Evolutionary conservation across 2,797 vertebrate species (phyloP), one percentile per base, ranked within the genome.

Genomic region (Dromococcyx pavoninus): DNA sequence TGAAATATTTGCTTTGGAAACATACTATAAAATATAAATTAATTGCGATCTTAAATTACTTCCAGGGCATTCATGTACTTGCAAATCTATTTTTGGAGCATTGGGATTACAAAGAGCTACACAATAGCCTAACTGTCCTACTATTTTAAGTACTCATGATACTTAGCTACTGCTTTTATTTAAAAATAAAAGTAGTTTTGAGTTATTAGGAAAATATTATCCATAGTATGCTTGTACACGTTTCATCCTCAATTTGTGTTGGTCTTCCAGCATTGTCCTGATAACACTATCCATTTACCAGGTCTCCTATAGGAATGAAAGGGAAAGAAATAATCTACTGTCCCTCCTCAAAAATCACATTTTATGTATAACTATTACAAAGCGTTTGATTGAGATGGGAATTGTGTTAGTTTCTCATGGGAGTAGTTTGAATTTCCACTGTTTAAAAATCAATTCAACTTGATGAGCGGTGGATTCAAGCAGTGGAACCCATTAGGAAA

Each of bases 301-400:
- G 11, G 19, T 73, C 51, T 89, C 43, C 48, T 89, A 6, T 46
- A 96, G 86, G 53, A 90, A 92, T 54, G 83, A 86, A 95, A 91
- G n/a, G 56, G 17, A 3, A 80, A 96, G 60, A 90, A 93, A 76
- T 93, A 92, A 96, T 91, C 11, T 1, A 71, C 48, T 81, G 33
- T 66, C n/a, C 56, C 69, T 86, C 80, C 82, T 89, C 70, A 95
- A 92, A 96, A 92, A 88, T 70, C 70, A 76, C 86, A 85, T 96
- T 93, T 88, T 85, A 54, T 94, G 79, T 88, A 83, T 94, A 96
- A 93, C 94, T 95, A 62, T 93, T 93, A 74, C 91, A 93, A 83
- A 93, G 80, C 60, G 37, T 94, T 96, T 94, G 92, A 94, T 95
- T 96, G 89, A 94, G 95, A 21, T 94, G 95, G 91, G 94, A 96